Evolutionary conservation across 1,140 invertebrate genomes (phyloP).

Genomic region (Drosophila carrolli): DNA sequence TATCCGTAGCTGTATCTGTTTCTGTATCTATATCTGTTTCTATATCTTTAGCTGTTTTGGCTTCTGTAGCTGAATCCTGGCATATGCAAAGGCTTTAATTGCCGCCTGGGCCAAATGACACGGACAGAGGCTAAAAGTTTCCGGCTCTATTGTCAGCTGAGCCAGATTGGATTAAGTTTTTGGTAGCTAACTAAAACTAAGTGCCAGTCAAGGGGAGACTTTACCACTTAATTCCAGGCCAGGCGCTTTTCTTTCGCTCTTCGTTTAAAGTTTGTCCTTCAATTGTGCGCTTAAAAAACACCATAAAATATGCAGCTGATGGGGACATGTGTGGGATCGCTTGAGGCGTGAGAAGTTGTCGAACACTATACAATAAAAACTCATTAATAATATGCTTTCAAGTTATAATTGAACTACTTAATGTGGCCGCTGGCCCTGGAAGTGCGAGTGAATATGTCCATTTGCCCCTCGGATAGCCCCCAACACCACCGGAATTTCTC

Average conservation of each 20-base stretch:
- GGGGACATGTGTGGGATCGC: constrained; percentile 15
- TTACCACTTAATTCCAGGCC: constrained; percentile 21
- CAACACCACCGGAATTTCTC: constrained; percentile 20
- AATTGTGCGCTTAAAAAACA: constrained; percentile 32
- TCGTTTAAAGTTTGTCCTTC: constrained; percentile 49
- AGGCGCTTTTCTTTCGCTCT: constrained; percentile 10
- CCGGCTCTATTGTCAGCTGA: constrained; percentile 15
- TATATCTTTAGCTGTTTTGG: background rate
- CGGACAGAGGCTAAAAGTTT: constrained; percentile 32
- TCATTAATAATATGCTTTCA: constrained; percentile 82
- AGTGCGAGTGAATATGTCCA: constrained; percentile 38
- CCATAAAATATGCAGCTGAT: constrained; percentile 67
- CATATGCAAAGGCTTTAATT: constrained; percentile 60
- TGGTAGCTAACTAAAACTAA: constrained; percentile 16
- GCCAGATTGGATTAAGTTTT: constrained; percentile 36
- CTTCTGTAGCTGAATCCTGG: background rate
- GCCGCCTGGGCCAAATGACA: constrained; percentile 33
- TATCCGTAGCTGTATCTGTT: constrained; percentile 20
- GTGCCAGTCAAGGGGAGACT: constrained; percentile 13
- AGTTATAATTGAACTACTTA: constrained; percentile 83
- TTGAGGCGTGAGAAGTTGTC: constrained; percentile 55
- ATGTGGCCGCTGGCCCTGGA: constrained; percentile 51
- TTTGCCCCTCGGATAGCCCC: constrained; percentile 12
- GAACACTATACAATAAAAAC: constrained; percentile 78
- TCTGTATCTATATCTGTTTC: background rate